Conservation (phyloP, 2,113 vertebrate species). For the Siniperca chuatsi region DNA sequence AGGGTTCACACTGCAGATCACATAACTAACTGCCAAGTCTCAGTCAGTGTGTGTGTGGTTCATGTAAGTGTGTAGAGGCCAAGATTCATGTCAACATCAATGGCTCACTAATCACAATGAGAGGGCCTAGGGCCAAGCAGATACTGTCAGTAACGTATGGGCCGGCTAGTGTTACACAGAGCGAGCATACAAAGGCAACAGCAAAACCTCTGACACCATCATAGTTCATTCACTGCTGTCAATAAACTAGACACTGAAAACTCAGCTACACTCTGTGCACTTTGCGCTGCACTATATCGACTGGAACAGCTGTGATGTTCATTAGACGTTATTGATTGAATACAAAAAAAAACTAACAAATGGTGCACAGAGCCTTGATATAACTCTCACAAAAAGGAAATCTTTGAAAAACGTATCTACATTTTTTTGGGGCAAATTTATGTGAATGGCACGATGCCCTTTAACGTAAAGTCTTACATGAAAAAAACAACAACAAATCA, state of each 20-base stretch:
- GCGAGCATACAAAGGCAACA: slow-evolving; percentile 39
- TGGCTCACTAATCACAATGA: slow-evolving; percentile 66
- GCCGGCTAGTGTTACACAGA: slow-evolving; percentile 57
- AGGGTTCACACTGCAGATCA: slow-evolving; percentile 49
- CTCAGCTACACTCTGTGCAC: slow-evolving; percentile 19
- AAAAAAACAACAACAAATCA: not conserved
- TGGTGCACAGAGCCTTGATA: not conserved
- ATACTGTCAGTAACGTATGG: slow-evolving; percentile 46
- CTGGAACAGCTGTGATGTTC: slow-evolving; percentile 29
- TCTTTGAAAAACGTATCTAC: not conserved
- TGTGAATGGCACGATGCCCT: not conserved
- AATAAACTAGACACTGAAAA: slow-evolving; percentile 61
- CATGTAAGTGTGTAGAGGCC: slow-evolving; percentile 23
- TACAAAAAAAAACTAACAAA: slow-evolving; percentile 1
- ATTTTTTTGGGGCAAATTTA: not conserved
- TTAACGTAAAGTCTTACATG: not conserved
- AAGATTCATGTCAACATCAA: slow-evolving; percentile 76
- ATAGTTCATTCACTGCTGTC: slow-evolving; percentile 62
- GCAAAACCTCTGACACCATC: slow-evolving; percentile 59
- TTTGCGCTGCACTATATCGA: slow-evolving; percentile 36
- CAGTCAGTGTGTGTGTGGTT: slow-evolving; percentile 18
- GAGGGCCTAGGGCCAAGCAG: slow-evolving; percentile 43
- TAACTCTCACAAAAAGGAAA: not conserved
- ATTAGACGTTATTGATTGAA: slow-evolving; percentile 49
- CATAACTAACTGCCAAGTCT: slow-evolving; percentile 44